Evolutionary conservation across 1,140 invertebrate genomes (phyloP).

Genomic region (Drosophila parabipectinata): DNA sequence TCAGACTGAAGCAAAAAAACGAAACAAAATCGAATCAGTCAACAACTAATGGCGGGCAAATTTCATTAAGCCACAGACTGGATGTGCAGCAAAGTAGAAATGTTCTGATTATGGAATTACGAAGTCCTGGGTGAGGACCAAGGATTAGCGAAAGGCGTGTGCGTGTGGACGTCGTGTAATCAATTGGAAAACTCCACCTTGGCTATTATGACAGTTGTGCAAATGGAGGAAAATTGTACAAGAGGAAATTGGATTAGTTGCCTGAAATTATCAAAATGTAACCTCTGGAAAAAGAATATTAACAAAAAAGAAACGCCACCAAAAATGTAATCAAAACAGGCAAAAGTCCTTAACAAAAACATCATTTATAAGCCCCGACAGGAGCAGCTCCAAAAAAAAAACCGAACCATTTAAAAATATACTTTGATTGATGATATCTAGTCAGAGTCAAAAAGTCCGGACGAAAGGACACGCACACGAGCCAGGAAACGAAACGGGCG

Average conservation of each 20-base stretch:
- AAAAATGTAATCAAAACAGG: conserved; percentile 58
- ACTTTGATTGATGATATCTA: conserved; percentile 74
- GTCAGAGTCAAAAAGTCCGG: conserved; percentile 69
- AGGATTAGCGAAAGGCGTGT: conserved; percentile 52
- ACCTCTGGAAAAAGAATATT: conserved; percentile 63
- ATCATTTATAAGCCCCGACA: conserved; percentile 81
- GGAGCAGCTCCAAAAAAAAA: conserved; percentile 47
- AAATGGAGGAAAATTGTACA: conserved; percentile 45
- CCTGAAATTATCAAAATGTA: conserved; percentile 54
- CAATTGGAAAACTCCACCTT: conserved; percentile 55
- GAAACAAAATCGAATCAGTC: conserved; percentile 69
- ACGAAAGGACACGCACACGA: conserved; percentile 70
- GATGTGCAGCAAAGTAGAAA: conserved; percentile 52
- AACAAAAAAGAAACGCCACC: conserved; percentile 19
- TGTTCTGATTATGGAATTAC: conserved; percentile 66
- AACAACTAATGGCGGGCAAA: conserved; percentile 70
- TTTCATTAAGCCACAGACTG: conserved; percentile 48
- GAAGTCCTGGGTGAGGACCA: conserved; percentile 21
- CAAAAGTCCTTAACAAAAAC: conserved; percentile 49
- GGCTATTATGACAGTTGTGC: conserved; percentile 72
- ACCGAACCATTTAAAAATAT: conserved; percentile 73
- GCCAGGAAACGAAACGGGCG: conserved; percentile 40
- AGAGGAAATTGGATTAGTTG: conserved; percentile 59
- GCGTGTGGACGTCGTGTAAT: conserved; percentile 52
- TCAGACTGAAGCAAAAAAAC: conserved; percentile 22